Percentiles rank a stretch among this genome's conserved stretches.
Evolutionary conservation across 2,797 vertebrate species (phyloP).

Genomic region (Pipistrellus pygmaeus): DNA sequence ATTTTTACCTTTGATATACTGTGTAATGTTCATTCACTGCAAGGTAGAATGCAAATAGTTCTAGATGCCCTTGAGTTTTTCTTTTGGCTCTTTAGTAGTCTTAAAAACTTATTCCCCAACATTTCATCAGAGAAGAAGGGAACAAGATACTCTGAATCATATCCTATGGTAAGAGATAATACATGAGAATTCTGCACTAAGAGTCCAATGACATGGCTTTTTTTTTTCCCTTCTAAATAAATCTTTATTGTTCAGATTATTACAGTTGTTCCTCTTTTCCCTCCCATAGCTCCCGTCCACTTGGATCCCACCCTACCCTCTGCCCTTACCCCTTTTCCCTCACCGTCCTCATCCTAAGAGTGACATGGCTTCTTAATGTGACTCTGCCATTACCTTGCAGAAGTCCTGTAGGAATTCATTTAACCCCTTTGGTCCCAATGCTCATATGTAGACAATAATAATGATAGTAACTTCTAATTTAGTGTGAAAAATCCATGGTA

Average conservation of each 20-base stretch:
- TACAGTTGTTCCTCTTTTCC: too few relatives aligned
- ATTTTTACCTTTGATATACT: background rate
- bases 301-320: too few relatives aligned
- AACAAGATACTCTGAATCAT: background rate
- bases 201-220: background rate
- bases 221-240: too few relatives aligned
- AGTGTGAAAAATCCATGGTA: background rate
- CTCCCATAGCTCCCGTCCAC: too few relatives aligned
- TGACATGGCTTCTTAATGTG: background rate
- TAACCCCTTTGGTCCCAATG: background rate
- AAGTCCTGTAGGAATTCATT: background rate
- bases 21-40: background rate
- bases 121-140: background rate
- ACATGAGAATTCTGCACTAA: background rate
- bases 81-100: background rate
- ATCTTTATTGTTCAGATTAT: too few relatives aligned
- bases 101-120: background rate
- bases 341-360: background rate
- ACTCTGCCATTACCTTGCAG: background rate
- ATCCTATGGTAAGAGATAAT: background rate
- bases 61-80: background rate
- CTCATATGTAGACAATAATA: background rate
- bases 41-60: too few relatives aligned
- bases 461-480: background rate
- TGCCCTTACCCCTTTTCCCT: too few relatives aligned